Percentiles rank a stretch among this genome's conserved stretches.
Conservation (phyloP, 2,888 invertebrate species). For the Germaria angustata region DNA sequence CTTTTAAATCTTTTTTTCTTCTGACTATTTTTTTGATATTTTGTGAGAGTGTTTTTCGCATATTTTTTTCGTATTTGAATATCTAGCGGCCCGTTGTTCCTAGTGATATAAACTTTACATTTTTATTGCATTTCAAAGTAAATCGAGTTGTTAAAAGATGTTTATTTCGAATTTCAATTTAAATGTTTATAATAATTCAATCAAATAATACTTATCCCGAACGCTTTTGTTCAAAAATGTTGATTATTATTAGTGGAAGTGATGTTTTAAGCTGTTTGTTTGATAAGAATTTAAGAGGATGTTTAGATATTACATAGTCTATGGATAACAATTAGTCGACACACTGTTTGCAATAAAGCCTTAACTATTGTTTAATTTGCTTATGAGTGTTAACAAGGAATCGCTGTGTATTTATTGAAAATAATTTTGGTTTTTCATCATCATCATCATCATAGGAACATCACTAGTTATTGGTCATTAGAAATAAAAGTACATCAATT, state of each 20-base stretch:
- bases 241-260: constrained; percentile 24
- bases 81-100: constrained; percentile 24
- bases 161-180: constrained; percentile 55
- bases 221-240: neutral
- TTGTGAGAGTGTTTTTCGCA: constrained; percentile 16
- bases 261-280: constrained; percentile 36
- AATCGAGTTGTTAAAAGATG: constrained; percentile 50
- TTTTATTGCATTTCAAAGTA: constrained; percentile 56
- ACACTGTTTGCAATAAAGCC: neutral
- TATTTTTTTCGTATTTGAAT: constrained; percentile 5
- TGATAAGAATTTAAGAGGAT: constrained; percentile 9
- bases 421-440: neutral
- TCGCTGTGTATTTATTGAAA: neutral
- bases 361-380: neutral
- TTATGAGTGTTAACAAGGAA: neutral
- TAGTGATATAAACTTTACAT: constrained; percentile 50
- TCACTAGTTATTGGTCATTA: constrained; percentile 48
- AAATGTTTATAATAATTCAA: constrained; percentile 63
- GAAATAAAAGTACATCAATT: constrained; percentile 40
- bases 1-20: constrained; percentile 66
- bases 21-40: constrained; percentile 10
- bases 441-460: constrained; percentile 6
- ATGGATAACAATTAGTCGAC: too few species aligned
- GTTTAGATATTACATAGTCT: neutral
- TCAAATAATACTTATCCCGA: constrained; percentile 56